A percentile compares a stretch with the other conserved stretches of the same genome.
phyloP scores from a whole-genome alignment of 1,140 invertebrate species.

The Calliopsis andreniformis region DNA sequence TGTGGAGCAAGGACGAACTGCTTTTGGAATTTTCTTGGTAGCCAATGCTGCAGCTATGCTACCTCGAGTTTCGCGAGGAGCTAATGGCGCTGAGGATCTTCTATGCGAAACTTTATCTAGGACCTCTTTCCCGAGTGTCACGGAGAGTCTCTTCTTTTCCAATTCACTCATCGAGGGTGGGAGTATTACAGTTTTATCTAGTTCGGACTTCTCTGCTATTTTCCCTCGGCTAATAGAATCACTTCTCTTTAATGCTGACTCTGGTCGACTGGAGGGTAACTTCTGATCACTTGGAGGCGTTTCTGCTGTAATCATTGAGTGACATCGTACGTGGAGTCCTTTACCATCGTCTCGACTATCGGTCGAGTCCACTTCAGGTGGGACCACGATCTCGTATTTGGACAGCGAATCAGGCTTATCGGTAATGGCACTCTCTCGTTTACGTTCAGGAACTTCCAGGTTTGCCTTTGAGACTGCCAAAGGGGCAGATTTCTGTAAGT shows the following conservation, averaged over 20 bases:
- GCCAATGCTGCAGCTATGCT: constrained; percentile 83
- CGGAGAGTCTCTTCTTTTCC: constrained; percentile 88
- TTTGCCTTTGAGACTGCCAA: not conserved
- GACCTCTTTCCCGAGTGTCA: constrained; percentile 87
- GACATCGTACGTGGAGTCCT: constrained; percentile 86
- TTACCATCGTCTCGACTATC: constrained; percentile 71
- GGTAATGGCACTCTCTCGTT: not conserved
- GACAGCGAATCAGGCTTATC: constrained; percentile 1
- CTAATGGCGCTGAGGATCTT: constrained; percentile 79
- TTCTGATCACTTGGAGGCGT: constrained; percentile 33
- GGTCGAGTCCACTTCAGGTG: constrained; percentile 71
- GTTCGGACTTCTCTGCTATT: constrained; percentile 63
- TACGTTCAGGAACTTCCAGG: not conserved
- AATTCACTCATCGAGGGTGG: constrained; percentile 80
- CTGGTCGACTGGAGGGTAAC: not conserved
- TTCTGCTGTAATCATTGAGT: constrained; percentile 82
- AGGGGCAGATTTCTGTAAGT: constrained; percentile 59
- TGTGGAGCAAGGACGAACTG: not conserved
- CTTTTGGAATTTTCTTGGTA: constrained; percentile 74
- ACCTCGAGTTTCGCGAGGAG: constrained; percentile 85
- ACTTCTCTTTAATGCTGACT: constrained; percentile 63
- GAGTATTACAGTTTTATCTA: constrained; percentile 38
- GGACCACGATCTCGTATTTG: constrained; percentile 85
- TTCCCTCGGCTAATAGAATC: constrained; percentile 71
- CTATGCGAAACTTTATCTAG: constrained; percentile 84